Evolutionary conservation across 2,797 vertebrate genomes (phyloP), one percentile per base, ranked within the genome.

Genomic region (Pangasius larnaudii): DNA sequence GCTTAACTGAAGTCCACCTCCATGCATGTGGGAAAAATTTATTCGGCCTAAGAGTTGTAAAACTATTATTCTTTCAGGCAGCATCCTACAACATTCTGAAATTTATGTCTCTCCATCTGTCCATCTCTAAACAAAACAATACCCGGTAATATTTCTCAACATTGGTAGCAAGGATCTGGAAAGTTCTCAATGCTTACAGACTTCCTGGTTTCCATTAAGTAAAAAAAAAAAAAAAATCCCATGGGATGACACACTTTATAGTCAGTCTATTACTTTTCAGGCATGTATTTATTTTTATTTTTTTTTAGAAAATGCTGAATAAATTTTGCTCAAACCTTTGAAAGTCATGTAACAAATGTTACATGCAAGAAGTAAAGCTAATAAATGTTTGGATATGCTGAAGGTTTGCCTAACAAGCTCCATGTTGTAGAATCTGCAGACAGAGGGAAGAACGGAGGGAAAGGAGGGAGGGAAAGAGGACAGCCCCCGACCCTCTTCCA

Each of bases 401-500:
- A 49, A 65, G 30, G 49, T 78, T 78, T 30, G 72, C 51, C 80
- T 82, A 59, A 87, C 78, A 87, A 87, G 65, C 36, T 72, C 79
- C 24, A 33, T 85, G 72, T 78, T 84, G 82, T 24, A 69, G 33
- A 75, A 63, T 65, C 24, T 63, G 30, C 42, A 84, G 30, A 53
- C 42, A 75, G 36, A 86, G 75, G 49, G 24, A 86, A 53, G 59
- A 39, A 67, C 58, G 33, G 46, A 77, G 33, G 61, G 71, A 74
- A 42, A 83, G 39, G 86, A 72, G 56, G 80, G 80, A 63, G 86
- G 71, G 53, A 59, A 19, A 46, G 27, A 79, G 59, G n/a, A 71
- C 59, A 85, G 79, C 88, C 85, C 89, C 89, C 90, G 84, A 71
- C 75, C 89, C 63, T 88, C 78, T 87, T 90, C 89, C 81, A 93